Evolutionary conservation across 2,113 vertebrate species (phyloP), one percentile per base, ranked within the genome.

Genomic region (Pterocles orientalis): DNA sequence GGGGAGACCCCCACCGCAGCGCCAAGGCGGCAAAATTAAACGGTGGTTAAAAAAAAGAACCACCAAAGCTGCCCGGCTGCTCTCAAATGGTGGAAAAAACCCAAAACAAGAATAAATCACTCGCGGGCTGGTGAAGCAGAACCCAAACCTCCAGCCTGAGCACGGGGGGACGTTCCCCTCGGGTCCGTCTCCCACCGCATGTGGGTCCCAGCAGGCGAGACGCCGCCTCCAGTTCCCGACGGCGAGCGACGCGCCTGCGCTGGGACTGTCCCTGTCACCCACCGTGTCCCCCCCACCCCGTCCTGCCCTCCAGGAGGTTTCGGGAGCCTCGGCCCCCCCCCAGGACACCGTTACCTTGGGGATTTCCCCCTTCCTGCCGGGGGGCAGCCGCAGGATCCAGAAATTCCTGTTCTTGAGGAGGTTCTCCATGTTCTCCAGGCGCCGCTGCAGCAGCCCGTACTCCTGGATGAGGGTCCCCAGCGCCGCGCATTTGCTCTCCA

Each of bases 381-480:
- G 98, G 14, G 98, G 98, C 69, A 98, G 93, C 47, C 98, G 91
- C 60, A 98, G 97, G 78, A 98, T 70, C 98, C 98, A 98, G 97
- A 98, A 98, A 94, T 98, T 98, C 61, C 97, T 92, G 92, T 97
- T 98, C 57, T 98, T 97, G 9, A 98, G 96, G 2, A 98, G 95
- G 95, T 98, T 98, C 97, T 98, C 98, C 97, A 98, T 64, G 53
- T 98, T 98, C 96, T 98, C 98, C 94, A 98, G 95, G 21, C 98
- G 93, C 82, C 94, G 41, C 90, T 98, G 98, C 21, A 98, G 97
- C 90, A 96, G 96, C 85, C 98, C 97, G 2, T 98, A 98, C 95
- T 98, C 98, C 97, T 98, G 98, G 94, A 98, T 96, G 34, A 98
- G 96, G 41, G 98, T 98, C 7, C 97, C 98, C 88, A 98, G 90